Evolutionary conservation across 2,888 invertebrate genomes (phyloP).

Genomic region (Anthrax anthrax): DNA sequence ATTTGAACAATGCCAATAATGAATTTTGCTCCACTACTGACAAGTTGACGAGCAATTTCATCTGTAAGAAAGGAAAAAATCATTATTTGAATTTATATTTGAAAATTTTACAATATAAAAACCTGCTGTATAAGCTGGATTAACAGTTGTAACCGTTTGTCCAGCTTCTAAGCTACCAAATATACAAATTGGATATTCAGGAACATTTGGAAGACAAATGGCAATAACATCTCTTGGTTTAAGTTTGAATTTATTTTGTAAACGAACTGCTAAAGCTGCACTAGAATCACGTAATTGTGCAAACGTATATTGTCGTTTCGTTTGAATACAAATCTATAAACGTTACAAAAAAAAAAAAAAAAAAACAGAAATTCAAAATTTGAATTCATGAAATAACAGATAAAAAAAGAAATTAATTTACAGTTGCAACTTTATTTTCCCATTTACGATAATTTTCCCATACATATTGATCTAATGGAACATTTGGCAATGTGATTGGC

Average conservation of each 20-base stretch:
- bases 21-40: constrained; percentile 46
- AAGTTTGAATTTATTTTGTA: constrained; percentile 50
- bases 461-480: constrained; percentile 44
- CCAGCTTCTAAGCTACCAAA: constrained; percentile 57
- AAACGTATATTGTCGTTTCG: constrained; percentile 58
- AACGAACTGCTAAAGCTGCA: constrained; percentile 49
- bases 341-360: background rate
- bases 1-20: constrained; percentile 45
- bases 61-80: constrained; percentile 37
- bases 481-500: constrained; percentile 38
- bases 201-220: constrained; percentile 58
- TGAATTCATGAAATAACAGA: background rate
- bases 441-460: constrained; percentile 48
- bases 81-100: background rate
- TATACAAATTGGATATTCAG: constrained; percentile 53
- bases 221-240: constrained; percentile 52
- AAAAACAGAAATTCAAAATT: background rate
- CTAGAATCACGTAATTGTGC: constrained; percentile 48
- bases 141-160: constrained; percentile 53
- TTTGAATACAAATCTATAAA: constrained; percentile 52
- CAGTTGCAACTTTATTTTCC: constrained; percentile 46
- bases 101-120: constrained; percentile 22
- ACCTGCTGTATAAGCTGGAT: constrained; percentile 58
- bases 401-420: constrained; percentile 31
- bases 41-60: constrained; percentile 52